Evolutionary conservation across 2,888 invertebrate genomes (phyloP).

Genomic region (Noctua fimbriata): DNA sequence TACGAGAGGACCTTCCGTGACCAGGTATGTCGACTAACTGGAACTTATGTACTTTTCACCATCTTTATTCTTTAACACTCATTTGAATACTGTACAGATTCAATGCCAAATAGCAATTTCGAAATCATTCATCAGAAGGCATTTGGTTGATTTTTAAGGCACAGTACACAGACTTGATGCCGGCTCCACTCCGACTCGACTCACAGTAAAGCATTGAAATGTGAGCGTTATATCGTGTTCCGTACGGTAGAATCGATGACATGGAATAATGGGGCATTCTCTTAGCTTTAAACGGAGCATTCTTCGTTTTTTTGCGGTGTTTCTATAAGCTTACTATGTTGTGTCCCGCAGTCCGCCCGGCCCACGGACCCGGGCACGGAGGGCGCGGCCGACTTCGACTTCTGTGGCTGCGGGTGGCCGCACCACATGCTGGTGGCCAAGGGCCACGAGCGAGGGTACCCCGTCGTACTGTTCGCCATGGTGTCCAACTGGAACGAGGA

Average conservation of each 20-base stretch:
- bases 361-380: conserved; percentile 89
- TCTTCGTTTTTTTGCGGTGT: background rate
- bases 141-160: background rate
- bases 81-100: background rate
- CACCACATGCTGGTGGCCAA: conserved; percentile 95
- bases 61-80: background rate
- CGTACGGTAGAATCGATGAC: background rate
- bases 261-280: background rate
- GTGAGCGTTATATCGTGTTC: background rate
- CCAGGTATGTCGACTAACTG: conserved; percentile 77
- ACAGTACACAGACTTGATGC: too few species aligned
- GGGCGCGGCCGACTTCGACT: conserved; percentile 91
- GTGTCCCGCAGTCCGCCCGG: conserved; percentile 78
- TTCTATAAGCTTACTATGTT: background rate
- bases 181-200: too few species aligned
- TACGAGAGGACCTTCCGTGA: conserved; percentile 95
- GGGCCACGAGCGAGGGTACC: conserved; percentile 92
- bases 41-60: background rate
- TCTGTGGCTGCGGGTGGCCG: conserved; percentile 97
- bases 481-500: conserved; percentile 93
- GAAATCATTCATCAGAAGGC: background rate
- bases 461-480: conserved; percentile 94
- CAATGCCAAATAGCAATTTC: background rate
- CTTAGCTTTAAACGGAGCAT: background rate
- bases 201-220: background rate